A percentile compares a stretch with the other conserved stretches of the same genome.
These are phyloP conservation scores for Eupithecia tripunctaria DNA, from an alignment of 2,888 invertebrate species.

Conservation along the genomic window DNA sequence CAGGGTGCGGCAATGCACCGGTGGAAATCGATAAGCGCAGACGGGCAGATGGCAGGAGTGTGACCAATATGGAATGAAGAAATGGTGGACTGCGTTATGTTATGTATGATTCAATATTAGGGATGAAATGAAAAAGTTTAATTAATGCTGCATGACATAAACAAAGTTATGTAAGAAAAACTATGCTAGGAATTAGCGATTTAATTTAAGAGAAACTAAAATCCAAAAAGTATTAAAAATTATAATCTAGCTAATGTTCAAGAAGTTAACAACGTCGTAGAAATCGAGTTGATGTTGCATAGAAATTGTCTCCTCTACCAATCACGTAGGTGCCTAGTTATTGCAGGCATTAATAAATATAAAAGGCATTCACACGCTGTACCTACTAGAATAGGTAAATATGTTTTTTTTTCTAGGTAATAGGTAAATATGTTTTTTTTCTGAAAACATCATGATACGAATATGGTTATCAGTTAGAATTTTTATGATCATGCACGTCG, in stretches of 20 bases:
- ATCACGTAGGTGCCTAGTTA: background rate
- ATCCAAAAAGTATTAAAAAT: too few relatives aligned
- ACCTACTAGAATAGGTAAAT: background rate
- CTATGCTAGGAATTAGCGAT: too few relatives aligned
- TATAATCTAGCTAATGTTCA: too few relatives aligned
- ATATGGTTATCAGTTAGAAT: background rate
- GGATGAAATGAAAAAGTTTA: too few relatives aligned
- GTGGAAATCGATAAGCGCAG: constrained; percentile 55
- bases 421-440: background rate
- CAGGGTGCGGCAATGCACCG: constrained; percentile 41
- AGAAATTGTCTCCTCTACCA: background rate
- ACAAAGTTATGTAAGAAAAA: too few relatives aligned
- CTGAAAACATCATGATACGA: background rate
- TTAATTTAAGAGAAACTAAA: too few relatives aligned
- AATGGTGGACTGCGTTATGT: background rate
- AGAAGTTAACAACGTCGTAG: too few relatives aligned
- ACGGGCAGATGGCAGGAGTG: constrained; percentile 24
- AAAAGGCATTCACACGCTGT: background rate
- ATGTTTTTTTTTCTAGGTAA: background rate
- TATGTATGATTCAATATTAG: too few relatives aligned
- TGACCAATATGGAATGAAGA: background rate
- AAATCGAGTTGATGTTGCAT: background rate
- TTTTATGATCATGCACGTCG: constrained; percentile 11
- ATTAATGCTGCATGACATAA: too few relatives aligned
- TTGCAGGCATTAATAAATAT: background rate